Base-by-base conservation (phyloP, 1,140 invertebrate genomes). In the Oppia nitens region DNA sequence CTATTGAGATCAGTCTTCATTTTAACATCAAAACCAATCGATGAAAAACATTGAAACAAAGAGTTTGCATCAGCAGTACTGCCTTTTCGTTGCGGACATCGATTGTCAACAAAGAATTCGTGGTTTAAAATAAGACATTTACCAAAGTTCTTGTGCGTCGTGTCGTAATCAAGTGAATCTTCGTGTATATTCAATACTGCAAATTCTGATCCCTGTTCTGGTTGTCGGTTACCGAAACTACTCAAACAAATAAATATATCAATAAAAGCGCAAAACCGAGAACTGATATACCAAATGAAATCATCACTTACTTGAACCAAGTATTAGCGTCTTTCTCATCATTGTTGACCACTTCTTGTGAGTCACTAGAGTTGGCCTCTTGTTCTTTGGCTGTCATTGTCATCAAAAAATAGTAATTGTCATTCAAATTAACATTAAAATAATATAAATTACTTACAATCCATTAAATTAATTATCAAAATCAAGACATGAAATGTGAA, bases 81-180 rank as follows among this genome's bases (percentile, higher is more conserved):
- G 6, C 32, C 32, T 9, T 40, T 40, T 40, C 32, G 6, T 40
- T 40, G 6, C 17, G 32, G 32, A 17, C 32, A 40, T 40, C 17
- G 6, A 40, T 6, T 40, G 32, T 40, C 32, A 9, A 17, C 6
- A 40, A 76, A 76, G n/a, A 60, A 54, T 72, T 88, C 84, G 71
- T 94, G 87, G 69, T 94, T 94, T 63, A 95, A 89, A 62, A 95
- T 90, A 0, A 92, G 67, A 17, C 89, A 88, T 55, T 80, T 69
- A 17, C 91, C 90, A 57, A 87, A 78, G 57, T 81, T 78, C 48
- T 75, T 72, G 71, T 93, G 83, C 67, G 81, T 81, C 89, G 94
- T 94, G 63, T 87, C 87, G 66, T 95, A 95, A 40, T 61, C 32
- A 40, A 40, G 6, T 40, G 32, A 40, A 17, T 40, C 32, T 40